Percentiles rank a stretch among this genome's conserved stretches.
Conservation (phyloP, 2,113 vertebrate species). For the Callaeas wilsoni region DNA sequence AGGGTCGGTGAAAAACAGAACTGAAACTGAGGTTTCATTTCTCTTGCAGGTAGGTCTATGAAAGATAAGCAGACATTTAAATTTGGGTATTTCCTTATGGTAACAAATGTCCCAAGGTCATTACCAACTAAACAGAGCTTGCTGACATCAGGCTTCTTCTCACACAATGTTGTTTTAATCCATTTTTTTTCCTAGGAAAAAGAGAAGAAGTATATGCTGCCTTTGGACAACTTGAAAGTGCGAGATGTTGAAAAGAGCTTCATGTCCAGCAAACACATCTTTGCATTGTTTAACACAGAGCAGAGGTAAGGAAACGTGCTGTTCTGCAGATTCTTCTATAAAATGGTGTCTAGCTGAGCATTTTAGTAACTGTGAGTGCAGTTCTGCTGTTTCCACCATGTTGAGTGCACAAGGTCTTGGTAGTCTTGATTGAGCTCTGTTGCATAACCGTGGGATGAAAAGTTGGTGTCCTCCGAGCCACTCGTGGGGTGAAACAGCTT, state of each 20-base stretch:
- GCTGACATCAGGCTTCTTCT: background rate
- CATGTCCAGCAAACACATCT: conserved; percentile 97
- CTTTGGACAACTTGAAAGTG: conserved; percentile 95
- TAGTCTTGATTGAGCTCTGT: background rate
- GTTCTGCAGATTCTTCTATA: background rate
- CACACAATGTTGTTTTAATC: background rate
- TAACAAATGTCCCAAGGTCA: background rate
- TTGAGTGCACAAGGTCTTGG: background rate
- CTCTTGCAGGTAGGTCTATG: background rate
- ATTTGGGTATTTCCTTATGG: background rate
- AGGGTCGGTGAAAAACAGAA: conserved; percentile 15
- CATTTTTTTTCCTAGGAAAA: conserved; percentile 78
- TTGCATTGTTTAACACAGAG: conserved; percentile 95
- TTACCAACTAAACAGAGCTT: background rate
- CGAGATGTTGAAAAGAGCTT: conserved; percentile 96
- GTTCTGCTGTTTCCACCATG: background rate
- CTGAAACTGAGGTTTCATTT: background rate
- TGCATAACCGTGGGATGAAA: background rate
- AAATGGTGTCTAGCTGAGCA: background rate
- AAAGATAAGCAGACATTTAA: background rate
- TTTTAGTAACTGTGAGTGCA: background rate
- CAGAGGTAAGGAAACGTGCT: conserved; percentile 84
- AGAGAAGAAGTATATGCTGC: conserved; percentile 95
- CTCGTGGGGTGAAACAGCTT: background rate
- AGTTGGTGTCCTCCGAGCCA: background rate